A percentile compares a stretch with the other conserved stretches of the same genome.
Evolutionary conservation across 2,888 invertebrate genomes (phyloP).

Genomic region (Nomada flava): DNA sequence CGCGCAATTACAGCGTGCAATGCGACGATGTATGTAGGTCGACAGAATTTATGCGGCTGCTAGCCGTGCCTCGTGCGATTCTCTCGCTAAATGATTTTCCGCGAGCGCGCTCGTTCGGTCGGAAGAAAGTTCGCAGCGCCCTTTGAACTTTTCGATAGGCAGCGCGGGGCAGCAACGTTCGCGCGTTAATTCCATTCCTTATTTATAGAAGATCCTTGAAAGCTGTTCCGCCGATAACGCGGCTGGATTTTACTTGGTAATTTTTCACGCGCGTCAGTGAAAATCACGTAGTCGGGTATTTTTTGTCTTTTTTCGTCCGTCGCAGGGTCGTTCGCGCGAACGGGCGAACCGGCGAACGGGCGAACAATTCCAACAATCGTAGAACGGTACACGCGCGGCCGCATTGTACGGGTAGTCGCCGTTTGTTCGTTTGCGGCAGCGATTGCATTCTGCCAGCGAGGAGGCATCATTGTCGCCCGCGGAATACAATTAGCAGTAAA

Average conservation of each 20-base stretch:
- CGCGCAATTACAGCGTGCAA: too few relatives aligned
- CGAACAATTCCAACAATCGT: constrained; percentile 46
- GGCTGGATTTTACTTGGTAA: constrained; percentile 57
- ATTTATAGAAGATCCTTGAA: constrained; percentile 42
- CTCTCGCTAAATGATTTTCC: background rate
- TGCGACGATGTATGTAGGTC: background rate
- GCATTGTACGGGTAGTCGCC: constrained; percentile 43
- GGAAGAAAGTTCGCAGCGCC: too few relatives aligned
- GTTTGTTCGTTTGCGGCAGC: constrained; percentile 64
- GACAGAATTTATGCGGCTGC: background rate
- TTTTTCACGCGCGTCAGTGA: constrained; percentile 70
- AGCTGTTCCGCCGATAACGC: constrained; percentile 28
- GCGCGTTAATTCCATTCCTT: constrained; percentile 13
- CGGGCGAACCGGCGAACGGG: background rate
- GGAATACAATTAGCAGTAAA: constrained; percentile 85
- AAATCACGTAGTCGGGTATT: constrained; percentile 65
- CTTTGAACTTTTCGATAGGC: background rate
- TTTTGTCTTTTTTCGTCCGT: constrained; percentile 48
- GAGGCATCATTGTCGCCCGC: constrained; percentile 82
- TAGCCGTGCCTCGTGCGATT: background rate
- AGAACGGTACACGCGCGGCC: constrained; percentile 50
- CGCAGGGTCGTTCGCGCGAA: constrained; percentile 26
- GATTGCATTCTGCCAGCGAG: constrained; percentile 68
- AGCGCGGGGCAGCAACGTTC: background rate
- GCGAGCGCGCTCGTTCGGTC: background rate